phyloP scores from a whole-genome alignment of 2,797 vertebrate species.

The Tragelaphus eurycerus region DNA sequence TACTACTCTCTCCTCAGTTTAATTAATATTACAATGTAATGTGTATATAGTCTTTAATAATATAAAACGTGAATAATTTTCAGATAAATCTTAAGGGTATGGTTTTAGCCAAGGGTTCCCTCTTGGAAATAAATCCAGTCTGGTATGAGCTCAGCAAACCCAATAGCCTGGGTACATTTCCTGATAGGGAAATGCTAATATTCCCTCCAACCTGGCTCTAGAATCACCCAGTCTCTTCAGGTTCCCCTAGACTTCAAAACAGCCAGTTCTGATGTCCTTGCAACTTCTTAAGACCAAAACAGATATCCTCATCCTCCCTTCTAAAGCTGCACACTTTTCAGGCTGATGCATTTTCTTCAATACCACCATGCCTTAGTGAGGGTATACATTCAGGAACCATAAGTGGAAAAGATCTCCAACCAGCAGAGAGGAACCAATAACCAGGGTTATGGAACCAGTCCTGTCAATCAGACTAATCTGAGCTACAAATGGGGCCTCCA shows the following conservation, averaged over 20 bases:
- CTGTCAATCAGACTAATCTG: not conserved
- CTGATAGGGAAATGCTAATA: slow-evolving; percentile 11
- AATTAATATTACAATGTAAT: slow-evolving; percentile 27
- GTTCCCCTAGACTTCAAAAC: slow-evolving; percentile 16
- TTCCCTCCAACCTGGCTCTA: slow-evolving; percentile 13
- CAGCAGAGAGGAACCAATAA: not conserved
- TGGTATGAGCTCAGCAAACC: slow-evolving; percentile 28
- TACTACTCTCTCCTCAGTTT: not conserved
- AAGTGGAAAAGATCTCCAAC: slow-evolving; percentile 50
- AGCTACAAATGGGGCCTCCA: slow-evolving; percentile 9
- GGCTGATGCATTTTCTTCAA: slow-evolving; percentile 48
- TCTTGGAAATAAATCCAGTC: slow-evolving; percentile 31
- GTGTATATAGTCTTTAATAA: not conserved
- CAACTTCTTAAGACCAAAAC: slow-evolving; percentile 39
- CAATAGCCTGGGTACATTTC: not conserved
- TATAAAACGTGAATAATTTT: not conserved
- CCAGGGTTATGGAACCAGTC: slow-evolving; percentile 14
- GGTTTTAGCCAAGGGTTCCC: not conserved
- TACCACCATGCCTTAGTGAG: not conserved
- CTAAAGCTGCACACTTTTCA: slow-evolving; percentile 39
- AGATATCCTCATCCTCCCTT: slow-evolving; percentile 5
- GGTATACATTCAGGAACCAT: not conserved
- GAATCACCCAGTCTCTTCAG: slow-evolving; percentile 24
- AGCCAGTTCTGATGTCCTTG: slow-evolving; percentile 45
- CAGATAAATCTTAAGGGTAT: not conserved